phyloP scores from a whole-genome alignment of 2,113 vertebrate genomes.

The Thinocorus orbignyianus region DNA sequence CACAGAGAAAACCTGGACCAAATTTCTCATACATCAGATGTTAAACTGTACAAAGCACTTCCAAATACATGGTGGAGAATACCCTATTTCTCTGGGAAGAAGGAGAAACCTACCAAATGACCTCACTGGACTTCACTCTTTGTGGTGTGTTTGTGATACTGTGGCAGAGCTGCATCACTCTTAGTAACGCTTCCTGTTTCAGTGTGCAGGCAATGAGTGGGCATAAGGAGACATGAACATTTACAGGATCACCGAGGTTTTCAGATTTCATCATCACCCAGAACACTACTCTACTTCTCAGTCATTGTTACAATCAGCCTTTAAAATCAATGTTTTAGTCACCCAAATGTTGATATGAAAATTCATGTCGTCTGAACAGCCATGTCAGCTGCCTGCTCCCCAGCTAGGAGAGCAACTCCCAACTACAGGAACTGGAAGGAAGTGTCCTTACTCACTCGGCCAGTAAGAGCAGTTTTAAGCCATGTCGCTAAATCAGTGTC shows the following conservation, averaged over 20 bases:
- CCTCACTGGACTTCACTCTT: neutral
- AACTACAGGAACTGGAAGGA: neutral
- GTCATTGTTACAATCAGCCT: neutral
- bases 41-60: neutral
- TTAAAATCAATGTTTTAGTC: slow-evolving; percentile 2
- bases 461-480: slow-evolving; percentile 24
- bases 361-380: neutral
- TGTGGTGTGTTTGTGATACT: neutral
- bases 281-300: neutral
- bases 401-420: neutral
- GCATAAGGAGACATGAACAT: neutral
- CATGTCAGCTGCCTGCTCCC: neutral
- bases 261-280: neutral
- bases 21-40: neutral
- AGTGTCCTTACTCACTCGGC: neutral
- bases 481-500: neutral
- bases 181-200: neutral
- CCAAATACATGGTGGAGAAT: neutral
- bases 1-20: neutral
- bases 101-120: neutral
- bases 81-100: neutral
- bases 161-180: neutral
- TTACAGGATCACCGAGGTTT: neutral
- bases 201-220: neutral
- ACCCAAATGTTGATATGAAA: neutral